These are phyloP conservation scores for Tetragonisca angustula DNA, from an alignment of 2,888 invertebrate species.

Conservation along the genomic window DNA sequence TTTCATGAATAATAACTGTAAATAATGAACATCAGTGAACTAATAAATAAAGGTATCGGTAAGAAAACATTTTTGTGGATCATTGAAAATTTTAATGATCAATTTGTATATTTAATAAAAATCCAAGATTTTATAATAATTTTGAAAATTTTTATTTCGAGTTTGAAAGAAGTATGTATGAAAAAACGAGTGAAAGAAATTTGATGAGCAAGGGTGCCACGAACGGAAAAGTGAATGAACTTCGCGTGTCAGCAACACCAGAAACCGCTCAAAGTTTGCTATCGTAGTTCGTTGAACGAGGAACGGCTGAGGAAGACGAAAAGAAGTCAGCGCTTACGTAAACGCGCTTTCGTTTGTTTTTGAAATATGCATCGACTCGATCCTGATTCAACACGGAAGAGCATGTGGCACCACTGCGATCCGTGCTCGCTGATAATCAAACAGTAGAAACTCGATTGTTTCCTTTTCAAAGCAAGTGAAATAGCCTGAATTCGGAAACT, in stretches of 20 bases:
- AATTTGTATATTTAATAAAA: background rate
- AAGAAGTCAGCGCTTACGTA: constrained; percentile 47
- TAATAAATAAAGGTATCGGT: background rate
- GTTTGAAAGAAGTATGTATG: background rate
- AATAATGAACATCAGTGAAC: background rate
- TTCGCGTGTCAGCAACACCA: constrained; percentile 14
- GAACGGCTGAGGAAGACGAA: constrained; percentile 40
- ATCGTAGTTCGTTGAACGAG: constrained; percentile 52
- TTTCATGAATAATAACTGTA: background rate
- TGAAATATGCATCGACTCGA: constrained; percentile 38
- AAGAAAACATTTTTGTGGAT: background rate
- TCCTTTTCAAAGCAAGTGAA: constrained; percentile 2
- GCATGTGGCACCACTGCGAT: constrained; percentile 25
- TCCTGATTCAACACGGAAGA: constrained; percentile 51
- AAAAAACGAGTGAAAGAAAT: background rate
- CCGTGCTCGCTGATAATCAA: constrained; percentile 22
- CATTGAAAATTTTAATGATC: background rate
- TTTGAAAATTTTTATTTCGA: background rate
- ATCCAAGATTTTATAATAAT: background rate
- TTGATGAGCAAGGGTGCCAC: background rate
- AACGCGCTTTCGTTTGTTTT: constrained; percentile 57
- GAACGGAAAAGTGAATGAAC: constrained; percentile 36
- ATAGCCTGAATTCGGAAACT: background rate
- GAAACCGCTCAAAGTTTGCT: constrained; percentile 28
- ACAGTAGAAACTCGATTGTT: constrained; percentile 30